A percentile compares a stretch with the other conserved stretches of the same genome.
Conservation (phyloP, 1,140 invertebrate genomes). For the Aethina tumida region DNA sequence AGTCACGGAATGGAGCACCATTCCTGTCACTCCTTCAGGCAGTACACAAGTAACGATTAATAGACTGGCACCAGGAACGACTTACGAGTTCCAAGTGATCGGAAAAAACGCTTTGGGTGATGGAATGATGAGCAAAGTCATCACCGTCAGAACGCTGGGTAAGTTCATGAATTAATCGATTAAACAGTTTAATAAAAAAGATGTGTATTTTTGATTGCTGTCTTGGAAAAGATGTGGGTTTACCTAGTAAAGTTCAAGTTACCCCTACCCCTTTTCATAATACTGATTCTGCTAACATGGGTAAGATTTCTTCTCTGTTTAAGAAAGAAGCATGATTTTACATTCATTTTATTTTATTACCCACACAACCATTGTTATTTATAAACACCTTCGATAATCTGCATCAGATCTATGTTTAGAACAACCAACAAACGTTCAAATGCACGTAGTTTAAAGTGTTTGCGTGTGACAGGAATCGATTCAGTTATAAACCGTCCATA, state of each 20-base stretch:
- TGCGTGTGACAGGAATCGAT: no score
- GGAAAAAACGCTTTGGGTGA: conserved; percentile 89
- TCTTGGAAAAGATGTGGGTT: conserved; percentile 43
- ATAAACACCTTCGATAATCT: no score
- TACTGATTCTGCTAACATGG: conserved; percentile 48
- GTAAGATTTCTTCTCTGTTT: conserved; percentile 37
- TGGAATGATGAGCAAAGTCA: conserved; percentile 88
- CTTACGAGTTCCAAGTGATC: conserved; percentile 94
- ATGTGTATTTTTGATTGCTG: conserved; percentile 11
- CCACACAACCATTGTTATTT: no score
- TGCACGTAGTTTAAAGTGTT: no score
- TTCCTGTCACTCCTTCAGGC: conserved; percentile 84
- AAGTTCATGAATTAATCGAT: conserved; percentile 34
- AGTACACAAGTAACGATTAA: conserved; percentile 86
- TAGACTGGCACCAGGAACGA: conserved; percentile 76
- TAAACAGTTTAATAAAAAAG: conserved; percentile 1
- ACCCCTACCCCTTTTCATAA: conserved; percentile 41
- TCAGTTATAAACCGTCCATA: no score
- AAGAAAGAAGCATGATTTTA: neutral
- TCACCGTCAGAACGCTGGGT: conserved; percentile 86
- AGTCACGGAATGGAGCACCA: conserved; percentile 78
- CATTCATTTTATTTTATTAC: no score
- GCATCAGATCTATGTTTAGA: no score
- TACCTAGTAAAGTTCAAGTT: conserved; percentile 39
- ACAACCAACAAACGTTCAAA: no score